Evolutionary conservation across 2,797 vertebrate genomes (phyloP).

Genomic region (Ciconia nigra): DNA sequence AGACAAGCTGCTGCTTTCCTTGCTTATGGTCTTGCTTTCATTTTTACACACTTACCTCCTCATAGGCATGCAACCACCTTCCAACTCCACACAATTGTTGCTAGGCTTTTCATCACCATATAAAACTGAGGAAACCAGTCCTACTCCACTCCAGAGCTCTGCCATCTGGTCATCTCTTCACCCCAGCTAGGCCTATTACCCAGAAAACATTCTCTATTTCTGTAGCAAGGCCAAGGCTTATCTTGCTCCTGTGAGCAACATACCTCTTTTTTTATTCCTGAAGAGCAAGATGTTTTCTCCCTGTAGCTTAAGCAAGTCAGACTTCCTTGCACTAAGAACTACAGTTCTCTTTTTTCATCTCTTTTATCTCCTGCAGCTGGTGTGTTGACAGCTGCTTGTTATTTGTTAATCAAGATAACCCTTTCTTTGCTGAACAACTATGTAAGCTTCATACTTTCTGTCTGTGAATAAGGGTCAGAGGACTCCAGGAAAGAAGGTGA

Average conservation of each 20-base stretch:
- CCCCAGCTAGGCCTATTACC: background rate
- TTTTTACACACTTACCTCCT: background rate
- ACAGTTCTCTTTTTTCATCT: rapidly evolving
- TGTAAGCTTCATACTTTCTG: background rate
- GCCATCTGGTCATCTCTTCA: background rate
- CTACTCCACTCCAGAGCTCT: background rate
- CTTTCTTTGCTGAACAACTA: background rate
- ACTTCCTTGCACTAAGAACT: rapidly evolving
- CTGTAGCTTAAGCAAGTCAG: background rate
- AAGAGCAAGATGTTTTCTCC: background rate
- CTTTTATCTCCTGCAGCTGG: background rate
- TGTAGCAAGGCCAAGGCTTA: background rate
- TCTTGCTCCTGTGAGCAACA: background rate
- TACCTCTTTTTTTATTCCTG: background rate
- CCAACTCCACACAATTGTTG: background rate
- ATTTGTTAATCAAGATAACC: background rate
- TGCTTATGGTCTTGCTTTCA: background rate
- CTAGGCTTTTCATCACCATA: background rate
- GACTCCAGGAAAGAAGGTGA: background rate
- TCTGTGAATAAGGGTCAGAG: background rate
- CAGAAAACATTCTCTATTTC: background rate
- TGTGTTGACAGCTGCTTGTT: background rate
- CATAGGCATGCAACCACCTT: background rate
- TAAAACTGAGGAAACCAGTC: background rate
- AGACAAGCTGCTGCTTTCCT: background rate